phyloP scores from a whole-genome alignment of 2,888 invertebrate genomes.

The Nemotelus pantherinus region DNA sequence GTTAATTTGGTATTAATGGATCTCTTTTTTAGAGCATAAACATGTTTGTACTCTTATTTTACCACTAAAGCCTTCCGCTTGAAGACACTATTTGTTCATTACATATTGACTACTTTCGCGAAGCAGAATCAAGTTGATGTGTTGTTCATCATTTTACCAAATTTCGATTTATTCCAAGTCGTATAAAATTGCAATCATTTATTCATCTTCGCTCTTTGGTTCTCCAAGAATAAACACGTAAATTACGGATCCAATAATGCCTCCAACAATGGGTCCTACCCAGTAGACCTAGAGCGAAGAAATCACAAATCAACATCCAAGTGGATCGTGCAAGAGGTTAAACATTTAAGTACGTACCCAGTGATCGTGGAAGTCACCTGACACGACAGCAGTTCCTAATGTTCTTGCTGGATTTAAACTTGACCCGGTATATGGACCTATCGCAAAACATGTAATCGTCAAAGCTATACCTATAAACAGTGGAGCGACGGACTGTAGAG shows the following conservation, averaged over 20 bases:
- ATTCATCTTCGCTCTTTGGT: not conserved
- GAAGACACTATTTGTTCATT: too few relatives aligned
- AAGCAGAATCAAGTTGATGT: too few relatives aligned
- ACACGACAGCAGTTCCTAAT: conserved; percentile 80
- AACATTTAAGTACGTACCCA: not conserved
- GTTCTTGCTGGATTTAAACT: conserved; percentile 94
- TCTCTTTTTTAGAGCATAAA: too few relatives aligned
- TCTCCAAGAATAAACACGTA: not conserved
- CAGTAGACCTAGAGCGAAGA: not conserved
- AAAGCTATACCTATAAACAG: conserved; percentile 90
- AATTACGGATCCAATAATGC: not conserved
- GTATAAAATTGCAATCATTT: too few relatives aligned
- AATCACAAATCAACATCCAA: not conserved
- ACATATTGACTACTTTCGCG: too few relatives aligned
- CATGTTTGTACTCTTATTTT: too few relatives aligned
- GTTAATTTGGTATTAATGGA: too few relatives aligned
- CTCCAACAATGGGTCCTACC: not conserved
- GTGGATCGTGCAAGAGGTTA: not conserved
- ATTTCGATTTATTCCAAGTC: too few relatives aligned
- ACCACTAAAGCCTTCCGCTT: too few relatives aligned
- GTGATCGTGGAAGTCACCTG: not conserved
- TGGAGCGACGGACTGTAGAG: not conserved
- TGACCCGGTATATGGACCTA: conserved; percentile 86
- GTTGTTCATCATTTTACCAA: too few relatives aligned
- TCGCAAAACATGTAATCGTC: conserved; percentile 83